These are phyloP conservation scores for Chondrilla cf. caribensis DNA, from an alignment of 37 sponge, comb jelly and placozoan genomes.

Conservation along the genomic window DNA sequence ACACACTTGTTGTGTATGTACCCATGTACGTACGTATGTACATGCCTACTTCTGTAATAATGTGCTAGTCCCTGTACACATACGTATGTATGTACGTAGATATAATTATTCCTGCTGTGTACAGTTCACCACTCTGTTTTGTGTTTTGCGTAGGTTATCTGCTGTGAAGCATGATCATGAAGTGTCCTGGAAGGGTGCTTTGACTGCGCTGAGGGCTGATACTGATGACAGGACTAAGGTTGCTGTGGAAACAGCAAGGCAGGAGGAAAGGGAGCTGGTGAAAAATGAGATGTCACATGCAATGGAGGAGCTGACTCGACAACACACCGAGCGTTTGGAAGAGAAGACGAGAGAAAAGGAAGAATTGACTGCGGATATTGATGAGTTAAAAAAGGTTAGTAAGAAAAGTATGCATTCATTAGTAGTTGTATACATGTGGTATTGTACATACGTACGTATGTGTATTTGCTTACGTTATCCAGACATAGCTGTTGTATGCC, in stretches of 20 bases:
- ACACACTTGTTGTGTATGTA: not conserved
- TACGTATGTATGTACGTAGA: constrained; percentile 3
- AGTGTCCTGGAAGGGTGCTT: not conserved
- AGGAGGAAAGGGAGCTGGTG: constrained; percentile 1
- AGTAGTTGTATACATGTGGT: not conserved
- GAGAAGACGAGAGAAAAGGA: not conserved
- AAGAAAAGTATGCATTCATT: not conserved
- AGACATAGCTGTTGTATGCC: too few species aligned
- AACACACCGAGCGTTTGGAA: not conserved
- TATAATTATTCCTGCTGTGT: not conserved
- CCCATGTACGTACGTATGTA: not conserved
- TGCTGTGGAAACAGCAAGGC: not conserved
- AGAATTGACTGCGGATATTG: not conserved
- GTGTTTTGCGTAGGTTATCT: not conserved
- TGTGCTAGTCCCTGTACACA: not conserved
- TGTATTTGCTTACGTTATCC: not conserved
- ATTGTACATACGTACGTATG: not conserved
- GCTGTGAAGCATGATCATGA: constrained; percentile 1
- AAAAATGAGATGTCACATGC: not conserved
- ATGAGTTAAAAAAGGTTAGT: not conserved
- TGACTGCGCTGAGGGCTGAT: not conserved
- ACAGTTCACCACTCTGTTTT: not conserved
- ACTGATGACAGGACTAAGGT: not conserved
- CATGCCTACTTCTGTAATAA: not conserved
- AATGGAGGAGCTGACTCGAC: not conserved